Conservation (phyloP, 1,140 invertebrate genomes). For the Caenorhabditis briggsae region DNA sequence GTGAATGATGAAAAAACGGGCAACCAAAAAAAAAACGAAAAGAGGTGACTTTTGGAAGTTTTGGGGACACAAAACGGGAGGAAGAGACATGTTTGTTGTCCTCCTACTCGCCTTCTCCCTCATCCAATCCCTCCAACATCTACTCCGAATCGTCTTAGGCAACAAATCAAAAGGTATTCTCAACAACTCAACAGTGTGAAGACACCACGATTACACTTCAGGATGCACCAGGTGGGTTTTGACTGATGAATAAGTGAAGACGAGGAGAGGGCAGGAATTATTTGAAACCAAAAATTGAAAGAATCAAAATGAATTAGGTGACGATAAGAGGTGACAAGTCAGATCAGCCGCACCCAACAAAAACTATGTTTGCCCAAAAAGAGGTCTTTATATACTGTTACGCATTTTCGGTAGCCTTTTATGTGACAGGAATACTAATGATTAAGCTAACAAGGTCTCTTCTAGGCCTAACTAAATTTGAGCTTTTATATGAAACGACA, state of each 20-base stretch:
- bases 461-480: no score
- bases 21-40: background rate
- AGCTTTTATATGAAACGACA: background rate
- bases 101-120: slow-evolving; percentile 2
- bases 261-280: background rate
- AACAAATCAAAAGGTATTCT: no score
- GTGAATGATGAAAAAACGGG: background rate
- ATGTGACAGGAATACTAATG: slow-evolving; percentile 33
- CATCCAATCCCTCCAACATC: slow-evolving; percentile 26
- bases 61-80: slow-evolving; percentile 8
- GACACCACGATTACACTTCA: background rate
- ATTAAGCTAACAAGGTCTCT: no score
- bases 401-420: background rate
- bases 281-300: background rate
- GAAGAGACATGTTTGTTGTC: slow-evolving; percentile 3
- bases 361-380: slow-evolving; percentile 29
- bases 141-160: background rate
- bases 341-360: slow-evolving; percentile 18
- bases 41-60: slow-evolving; percentile 36
- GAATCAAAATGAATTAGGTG: background rate
- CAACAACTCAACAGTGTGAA: background rate
- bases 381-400: no score
- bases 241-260: background rate
- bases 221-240: slow-evolving; percentile 6
- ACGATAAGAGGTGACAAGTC: no score